Percentiles rank a stretch among this genome's conserved stretches.
Conservation (phyloP, 2,113 vertebrate species). For the Callipepla californica region DNA sequence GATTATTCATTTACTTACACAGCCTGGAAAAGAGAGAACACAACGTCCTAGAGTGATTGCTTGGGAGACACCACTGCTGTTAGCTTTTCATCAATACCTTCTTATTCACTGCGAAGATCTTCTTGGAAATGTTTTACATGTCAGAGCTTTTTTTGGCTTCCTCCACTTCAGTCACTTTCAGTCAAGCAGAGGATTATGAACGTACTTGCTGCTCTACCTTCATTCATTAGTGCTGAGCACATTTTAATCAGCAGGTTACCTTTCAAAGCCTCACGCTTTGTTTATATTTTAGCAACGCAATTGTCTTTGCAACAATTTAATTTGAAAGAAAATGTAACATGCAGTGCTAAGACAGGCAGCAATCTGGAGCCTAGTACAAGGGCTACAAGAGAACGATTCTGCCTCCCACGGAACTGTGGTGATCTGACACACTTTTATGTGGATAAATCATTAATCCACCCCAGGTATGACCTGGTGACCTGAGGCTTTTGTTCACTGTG, state of each 20-base stretch:
- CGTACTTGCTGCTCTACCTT: neutral
- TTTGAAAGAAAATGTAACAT: neutral
- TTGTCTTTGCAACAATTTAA: neutral
- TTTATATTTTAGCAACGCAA: neutral
- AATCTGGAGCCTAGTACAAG: neutral
- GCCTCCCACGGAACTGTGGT: neutral
- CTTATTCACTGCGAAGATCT: slow-evolving; percentile 1
- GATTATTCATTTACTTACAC: slow-evolving; percentile 34
- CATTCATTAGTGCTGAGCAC: slow-evolving; percentile 12
- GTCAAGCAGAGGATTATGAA: neutral
- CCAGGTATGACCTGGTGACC: neutral
- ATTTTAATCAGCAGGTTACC: slow-evolving; percentile 17
- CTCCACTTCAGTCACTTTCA: slow-evolving; percentile 29
- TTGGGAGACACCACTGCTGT: slow-evolving; percentile 33
- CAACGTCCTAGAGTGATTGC: slow-evolving; percentile 15
- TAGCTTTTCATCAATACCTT: slow-evolving; percentile 47
- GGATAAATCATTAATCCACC: slow-evolving; percentile 5
- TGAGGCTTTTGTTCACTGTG: neutral
- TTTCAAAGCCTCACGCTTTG: neutral
- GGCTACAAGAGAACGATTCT: neutral
- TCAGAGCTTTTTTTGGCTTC: slow-evolving; percentile 20
- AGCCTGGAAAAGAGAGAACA: slow-evolving; percentile 31
- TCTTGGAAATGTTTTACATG: slow-evolving; percentile 41
- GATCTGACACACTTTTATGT: neutral
- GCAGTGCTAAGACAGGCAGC: neutral